Evolutionary conservation across 2,797 vertebrate species (phyloP), one percentile per base, ranked within the genome.

Genomic region (Cynopterus sphinx): DNA sequence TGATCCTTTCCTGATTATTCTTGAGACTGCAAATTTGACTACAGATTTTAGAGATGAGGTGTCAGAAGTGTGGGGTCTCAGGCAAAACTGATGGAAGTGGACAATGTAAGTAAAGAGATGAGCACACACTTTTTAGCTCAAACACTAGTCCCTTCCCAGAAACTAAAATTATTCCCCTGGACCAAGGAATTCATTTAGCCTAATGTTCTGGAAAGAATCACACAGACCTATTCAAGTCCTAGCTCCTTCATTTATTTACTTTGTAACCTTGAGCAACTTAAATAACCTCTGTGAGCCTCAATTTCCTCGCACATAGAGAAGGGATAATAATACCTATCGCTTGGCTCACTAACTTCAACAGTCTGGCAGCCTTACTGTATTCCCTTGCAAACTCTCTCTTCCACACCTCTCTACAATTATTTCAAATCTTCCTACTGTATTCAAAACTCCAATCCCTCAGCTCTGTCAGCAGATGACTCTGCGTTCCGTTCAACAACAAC

Each of bases 251-350:
- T 70, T 75, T 81, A 24, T 43, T 93, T 67, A 28, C 55, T 82
- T 24, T 81, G 68, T 95, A 87, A 95, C 94, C 71, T 49, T 9
- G 24, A 97, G 28, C 77, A 91, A 90, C 36, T 95, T 93, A 63
- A 28, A 49, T 87, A 61, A 55, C 91, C 71, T 71, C 61, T 91
- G 15, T 31, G 84, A 96, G 78, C 36, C 77, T 87, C 67, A 46
- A 0, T 87, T 79, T 84, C 65, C 43, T 95, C 87, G 22, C 2
- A n/a, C 0, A 1, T 26, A 36, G 55, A 89, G 82, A 79, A 31
- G 33, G 39, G 65, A 36, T 74, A 53, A 63, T 81, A 74, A 46
- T 17, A 12, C 73, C 43, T 49, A 0, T 39, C 70, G 59, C 65
- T 59, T 36, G 49, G 41, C 59, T 93, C 55, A 33, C 71, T 67